Percentiles rank a stretch among this genome's conserved stretches.
Conservation (phyloP, 2,888 invertebrate genomes). For the Oscheius sp. region DNA sequence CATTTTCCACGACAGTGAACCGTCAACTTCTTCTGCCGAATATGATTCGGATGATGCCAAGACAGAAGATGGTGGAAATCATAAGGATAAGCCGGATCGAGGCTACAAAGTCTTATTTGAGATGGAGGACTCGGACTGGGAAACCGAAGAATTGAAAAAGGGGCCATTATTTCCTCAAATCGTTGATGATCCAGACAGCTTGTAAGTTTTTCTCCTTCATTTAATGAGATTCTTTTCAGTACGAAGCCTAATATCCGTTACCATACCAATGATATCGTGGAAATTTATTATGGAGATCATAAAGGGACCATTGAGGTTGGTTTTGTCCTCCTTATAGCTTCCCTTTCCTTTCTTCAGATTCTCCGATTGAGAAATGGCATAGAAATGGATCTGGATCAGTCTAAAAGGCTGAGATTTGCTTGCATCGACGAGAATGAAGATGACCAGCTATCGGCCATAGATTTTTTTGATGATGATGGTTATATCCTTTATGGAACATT, state of each 20-base stretch:
- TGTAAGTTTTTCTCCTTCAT: neutral
- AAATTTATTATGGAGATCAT: slow-evolving; percentile 15
- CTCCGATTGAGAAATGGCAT: slow-evolving; percentile 13
- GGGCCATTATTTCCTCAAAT: neutral
- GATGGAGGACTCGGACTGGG: neutral
- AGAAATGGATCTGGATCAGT: neutral
- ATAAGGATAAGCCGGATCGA: neutral
- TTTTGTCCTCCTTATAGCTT: neutral
- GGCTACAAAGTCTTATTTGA: neutral
- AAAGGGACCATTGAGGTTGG: slow-evolving; percentile 16
- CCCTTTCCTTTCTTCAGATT: neutral
- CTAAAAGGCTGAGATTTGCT: neutral
- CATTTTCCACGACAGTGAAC: too few species aligned
- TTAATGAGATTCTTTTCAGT: slow-evolving; percentile 2
- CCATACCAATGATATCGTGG: neutral
- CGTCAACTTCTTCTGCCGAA: too few species aligned
- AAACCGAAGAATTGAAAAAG: neutral
- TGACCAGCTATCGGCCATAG: slow-evolving; percentile 4
- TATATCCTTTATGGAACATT: slow-evolving; percentile 14
- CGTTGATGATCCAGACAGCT: neutral
- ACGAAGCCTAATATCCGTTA: slow-evolving; percentile 6
- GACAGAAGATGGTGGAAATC: too few species aligned
- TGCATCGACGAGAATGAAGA: neutral
- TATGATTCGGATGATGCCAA: too few species aligned
- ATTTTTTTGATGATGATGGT: slow-evolving; percentile 7